phyloP scores from a whole-genome alignment of 2,888 invertebrate genomes.

The Ophioninae sp. region DNA sequence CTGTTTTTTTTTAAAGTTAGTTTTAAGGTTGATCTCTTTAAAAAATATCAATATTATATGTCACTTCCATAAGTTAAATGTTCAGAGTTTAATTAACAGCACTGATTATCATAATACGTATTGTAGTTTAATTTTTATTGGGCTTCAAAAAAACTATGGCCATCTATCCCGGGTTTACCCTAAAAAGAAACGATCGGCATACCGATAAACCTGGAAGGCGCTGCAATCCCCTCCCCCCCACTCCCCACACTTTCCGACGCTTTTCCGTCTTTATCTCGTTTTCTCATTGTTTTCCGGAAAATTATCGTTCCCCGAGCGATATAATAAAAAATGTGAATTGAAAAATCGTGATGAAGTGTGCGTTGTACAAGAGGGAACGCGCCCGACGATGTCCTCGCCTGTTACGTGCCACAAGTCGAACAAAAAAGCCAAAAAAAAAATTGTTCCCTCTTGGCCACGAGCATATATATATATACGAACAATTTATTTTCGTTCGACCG shows the following conservation, averaged over 20 bases:
- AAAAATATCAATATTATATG: no score
- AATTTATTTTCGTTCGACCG: conserved; percentile 62
- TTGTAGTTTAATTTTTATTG: no score
- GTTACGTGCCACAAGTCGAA: conserved; percentile 8
- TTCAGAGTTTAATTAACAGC: no score
- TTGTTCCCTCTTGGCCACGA: conserved; percentile 18
- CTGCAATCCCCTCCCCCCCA: neutral
- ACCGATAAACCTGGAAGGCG: neutral
- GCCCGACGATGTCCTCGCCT: conserved; percentile 13
- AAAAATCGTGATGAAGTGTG: conserved; percentile 40
- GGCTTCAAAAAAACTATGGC: no score
- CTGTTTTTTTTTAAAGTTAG: conserved; percentile 47
- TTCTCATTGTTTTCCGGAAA: conserved; percentile 19
- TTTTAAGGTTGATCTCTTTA: no score
- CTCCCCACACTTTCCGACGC: neutral
- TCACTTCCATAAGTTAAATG: no score
- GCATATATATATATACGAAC: conserved; percentile 39
- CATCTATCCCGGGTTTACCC: no score
- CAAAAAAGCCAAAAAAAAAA: conserved; percentile 32
- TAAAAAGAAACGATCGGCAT: neutral
- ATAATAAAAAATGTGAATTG: conserved; percentile 49
- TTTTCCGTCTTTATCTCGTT: neutral
- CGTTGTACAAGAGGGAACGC: neutral
- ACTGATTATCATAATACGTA: no score
- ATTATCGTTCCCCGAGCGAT: conserved; percentile 39